phyloP scores from a whole-genome alignment of 92 coral and sea anemone genomes.

The Parazoanthus swiftii region DNA sequence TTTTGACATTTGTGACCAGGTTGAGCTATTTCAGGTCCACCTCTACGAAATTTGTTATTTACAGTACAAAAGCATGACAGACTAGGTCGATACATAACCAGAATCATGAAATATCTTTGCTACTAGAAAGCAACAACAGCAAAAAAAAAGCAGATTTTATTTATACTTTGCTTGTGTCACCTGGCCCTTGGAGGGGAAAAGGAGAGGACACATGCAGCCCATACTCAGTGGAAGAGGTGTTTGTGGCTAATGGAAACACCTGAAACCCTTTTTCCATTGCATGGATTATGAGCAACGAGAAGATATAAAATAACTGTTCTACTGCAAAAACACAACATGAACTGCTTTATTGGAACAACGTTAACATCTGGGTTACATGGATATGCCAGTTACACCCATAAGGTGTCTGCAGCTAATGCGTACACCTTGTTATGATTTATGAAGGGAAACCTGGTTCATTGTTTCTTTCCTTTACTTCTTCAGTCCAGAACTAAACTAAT shows the following conservation, averaged over 20 bases:
- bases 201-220: constrained; percentile 30
- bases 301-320: constrained; percentile 17
- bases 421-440: too few species aligned
- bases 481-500: too few species aligned
- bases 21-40: constrained; percentile 24
- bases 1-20: constrained; percentile 9
- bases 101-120: constrained; percentile 27
- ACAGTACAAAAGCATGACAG: constrained; percentile 26
- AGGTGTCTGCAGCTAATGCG: too few species aligned
- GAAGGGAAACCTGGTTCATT: too few species aligned
- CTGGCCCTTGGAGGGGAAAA: constrained; percentile 38
- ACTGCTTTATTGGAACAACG: constrained; percentile 26
- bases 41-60: constrained; percentile 29
- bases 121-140: constrained; percentile 31
- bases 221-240: constrained; percentile 35
- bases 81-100: constrained; percentile 25
- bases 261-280: constrained; percentile 13
- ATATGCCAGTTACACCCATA: constrained; percentile 36
- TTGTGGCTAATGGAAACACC: constrained; percentile 23
- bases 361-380: constrained; percentile 37
- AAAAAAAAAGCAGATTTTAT: constrained; percentile 18
- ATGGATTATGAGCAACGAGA: constrained; percentile 24
- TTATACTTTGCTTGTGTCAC: constrained; percentile 30
- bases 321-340: constrained; percentile 38
- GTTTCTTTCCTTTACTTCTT: too few species aligned